Evolutionary conservation across 1,140 invertebrate species (phyloP).

Genomic region (Drosophila melanogaster): Release_6_plus_ISO1_MT NT_033779.5:1979001-1979500

Average conservation of each 20-base stretch:
- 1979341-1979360: not conserved
- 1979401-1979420: conserved; percentile 18
- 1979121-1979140: conserved; percentile 45
- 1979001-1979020: conserved; percentile 37
- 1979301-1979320: too few species aligned
- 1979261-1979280: not conserved
- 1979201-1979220: conserved; percentile 42
- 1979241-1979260: not conserved
- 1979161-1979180: conserved; percentile 68
- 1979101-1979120: conserved; percentile 67
- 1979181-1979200: conserved; percentile 77
- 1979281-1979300: too few species aligned
- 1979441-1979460: not conserved
- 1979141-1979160: conserved; percentile 75
- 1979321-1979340: not conserved
- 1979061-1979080: conserved; percentile 3
- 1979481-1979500: conserved; percentile 30
- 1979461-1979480: conserved; percentile 22
- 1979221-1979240: too few species aligned
- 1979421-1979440: conserved; percentile 27
- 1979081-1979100: conserved; percentile 45
- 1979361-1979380: not conserved
- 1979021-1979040: conserved; percentile 3
- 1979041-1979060: conserved; percentile 21
- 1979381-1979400: conserved; percentile 38